A percentile compares a stretch with the other conserved stretches of the same genome.
These are phyloP conservation scores for Gymnobelideus leadbeateri DNA, from an alignment of 2,113 vertebrate species.

Conservation along the genomic window DNA sequence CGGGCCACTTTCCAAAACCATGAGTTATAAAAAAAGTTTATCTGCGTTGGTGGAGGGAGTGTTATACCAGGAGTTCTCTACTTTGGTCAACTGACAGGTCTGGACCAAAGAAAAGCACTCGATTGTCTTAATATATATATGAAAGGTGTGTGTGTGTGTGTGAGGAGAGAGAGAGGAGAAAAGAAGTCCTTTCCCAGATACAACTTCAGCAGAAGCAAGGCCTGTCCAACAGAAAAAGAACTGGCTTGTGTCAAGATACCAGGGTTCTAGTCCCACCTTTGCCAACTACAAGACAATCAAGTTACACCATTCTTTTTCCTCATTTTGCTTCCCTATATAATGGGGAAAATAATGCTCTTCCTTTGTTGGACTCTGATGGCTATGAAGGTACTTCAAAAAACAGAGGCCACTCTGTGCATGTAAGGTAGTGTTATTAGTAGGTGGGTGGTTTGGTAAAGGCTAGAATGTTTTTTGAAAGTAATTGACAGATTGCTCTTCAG, in stretches of 20 bases:
- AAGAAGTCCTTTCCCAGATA: background rate
- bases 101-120: background rate
- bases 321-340: background rate
- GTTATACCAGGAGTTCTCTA: background rate
- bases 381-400: background rate
- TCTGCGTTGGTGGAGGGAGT: background rate
- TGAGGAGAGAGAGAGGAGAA: background rate
- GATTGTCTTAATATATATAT: background rate
- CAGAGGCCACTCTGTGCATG: background rate
- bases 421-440: background rate
- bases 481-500: slow-evolving; percentile 35
- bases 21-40: background rate
- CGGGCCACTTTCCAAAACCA: background rate
- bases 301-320: background rate
- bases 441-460: background rate
- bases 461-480: slow-evolving; percentile 36
- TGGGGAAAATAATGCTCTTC: background rate
- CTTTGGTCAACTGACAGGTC: background rate
- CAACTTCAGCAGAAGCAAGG: background rate
- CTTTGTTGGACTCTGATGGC: background rate
- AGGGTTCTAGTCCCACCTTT: background rate
- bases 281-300: background rate
- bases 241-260: background rate
- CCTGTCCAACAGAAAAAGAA: background rate
- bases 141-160: background rate